Base-by-base conservation (phyloP, 1,140 invertebrate genomes). In the Hylyphantes graminicola region DNA sequence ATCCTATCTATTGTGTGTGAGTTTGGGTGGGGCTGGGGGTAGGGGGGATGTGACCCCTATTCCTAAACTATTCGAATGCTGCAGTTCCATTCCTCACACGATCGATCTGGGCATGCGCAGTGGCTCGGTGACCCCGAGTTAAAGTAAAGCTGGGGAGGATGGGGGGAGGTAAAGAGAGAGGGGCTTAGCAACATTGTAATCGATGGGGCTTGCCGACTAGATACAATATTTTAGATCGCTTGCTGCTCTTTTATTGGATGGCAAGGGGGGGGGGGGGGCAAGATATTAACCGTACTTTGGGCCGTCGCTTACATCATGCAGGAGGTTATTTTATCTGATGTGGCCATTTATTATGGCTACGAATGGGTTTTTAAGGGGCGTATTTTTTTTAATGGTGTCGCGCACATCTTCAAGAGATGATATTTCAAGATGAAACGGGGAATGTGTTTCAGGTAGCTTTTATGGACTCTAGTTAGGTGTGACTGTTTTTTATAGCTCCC, bases 151-250 rank as follows among this genome's bases (percentile, higher is more conserved):
- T 17, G 4, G 7, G 19, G 48, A 50, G 10, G 50, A 50, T 11
- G 2, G 10, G 17, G 13, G 73, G 55, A 35, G 35, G 5, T 1
- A 35, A n/a, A n/a, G n/a, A n/a, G n/a, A 13, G 19, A 50, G 63
- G 63, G 53, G 63, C 63, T 78, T 67, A 55, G 65, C 65, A 70
- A 80, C 77, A 80, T 80, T 80, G 79, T 81, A 81, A 81, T 81
- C 79, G 79, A 81, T 81, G 79, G 50, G 35, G n/a, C 54, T 59
- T n/a, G 57, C 65, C 11, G 65, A 59, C 21, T 19, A 81, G 79
- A 73, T 81, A 81, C 79, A 81, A 81, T 73, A 81, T 81, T 80
- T 81, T 73, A 53, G 63, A 76, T 74, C 54, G 53, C 35, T 35
- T 35, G 13, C 17, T 74, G 54, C 72, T 50, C 35, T 50, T 76